Evolutionary conservation across 2,113 vertebrate genomes (phyloP), one percentile per base, ranked within the genome.

Genomic region (Myrmophylax atrothorax): DNA sequence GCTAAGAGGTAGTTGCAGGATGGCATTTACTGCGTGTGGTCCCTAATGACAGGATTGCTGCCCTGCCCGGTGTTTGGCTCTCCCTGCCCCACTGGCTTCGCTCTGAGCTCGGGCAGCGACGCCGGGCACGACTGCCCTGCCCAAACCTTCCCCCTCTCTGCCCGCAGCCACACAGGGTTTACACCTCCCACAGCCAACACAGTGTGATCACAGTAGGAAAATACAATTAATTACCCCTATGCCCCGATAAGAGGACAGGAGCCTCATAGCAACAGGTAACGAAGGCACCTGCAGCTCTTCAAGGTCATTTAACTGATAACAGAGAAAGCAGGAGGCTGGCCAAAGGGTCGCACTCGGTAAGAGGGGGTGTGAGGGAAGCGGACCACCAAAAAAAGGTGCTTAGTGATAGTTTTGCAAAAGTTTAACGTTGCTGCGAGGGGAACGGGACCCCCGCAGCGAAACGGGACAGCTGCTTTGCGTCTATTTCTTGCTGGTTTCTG

Each of bases 191-290:
- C 80, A 40, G 64, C 22, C 49, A 6, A 8, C 46, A 23, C 64
- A 5, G 40, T 18, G 0, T 7, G 55, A 17, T 14, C 52, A 7
- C 35, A 4, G 64, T 3, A 22, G 3, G 9, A 52, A 56, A 64
- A 53, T n/a, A 42, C 6, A 69, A 49, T 24, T 22, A 52, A 44
- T 62, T 49, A 14, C 23, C 31, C 55, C 24, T 56, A 10, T 42
- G 22, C 19, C 55, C 19, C 31, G 18, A 3, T 15, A 19, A 26
- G 31, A 83, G 62, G 40, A 59, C 53, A 49, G 53, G 58, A 37
- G 26, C 40, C 58, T 64, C 25, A 3, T 1, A 88, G 93, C 93
- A 96, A 96, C 95, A 94, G 96, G 95, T 95, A 85, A 53, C 18
- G 52, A 38, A 64, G 55, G 50, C 46, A 91, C 81, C 74, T 74